phyloP scores from a whole-genome alignment of 1,140 invertebrate genomes.

The Trigoniulus corallinus region DNA sequence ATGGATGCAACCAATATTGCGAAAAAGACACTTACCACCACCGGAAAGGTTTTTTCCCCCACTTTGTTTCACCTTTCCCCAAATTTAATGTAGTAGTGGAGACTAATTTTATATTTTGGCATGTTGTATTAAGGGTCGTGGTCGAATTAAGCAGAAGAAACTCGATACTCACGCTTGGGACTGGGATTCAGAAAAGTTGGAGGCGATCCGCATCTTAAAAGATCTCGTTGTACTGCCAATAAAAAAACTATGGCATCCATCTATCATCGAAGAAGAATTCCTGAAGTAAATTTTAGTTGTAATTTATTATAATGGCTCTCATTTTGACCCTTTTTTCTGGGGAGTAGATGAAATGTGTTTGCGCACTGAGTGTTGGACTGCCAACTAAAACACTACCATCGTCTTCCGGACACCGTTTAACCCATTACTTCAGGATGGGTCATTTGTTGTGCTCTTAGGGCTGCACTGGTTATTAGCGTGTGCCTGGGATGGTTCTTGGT shows the following conservation, averaged over 20 bases:
- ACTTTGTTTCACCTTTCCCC: not conserved
- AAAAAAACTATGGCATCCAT: conserved; percentile 57
- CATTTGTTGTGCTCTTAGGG: too few relatives aligned
- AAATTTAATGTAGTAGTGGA: not conserved
- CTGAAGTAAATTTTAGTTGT: conserved; percentile 41
- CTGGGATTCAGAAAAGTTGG: conserved; percentile 37
- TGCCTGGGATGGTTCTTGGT: too few relatives aligned
- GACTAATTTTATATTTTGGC: not conserved
- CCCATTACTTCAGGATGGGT: too few relatives aligned
- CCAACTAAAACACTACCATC: too few relatives aligned
- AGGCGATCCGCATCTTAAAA: conserved; percentile 43
- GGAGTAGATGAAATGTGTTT: too few relatives aligned
- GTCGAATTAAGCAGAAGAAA: not conserved
- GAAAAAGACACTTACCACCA: not conserved
- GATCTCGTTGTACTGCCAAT: conserved; percentile 47
- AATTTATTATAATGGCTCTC: conserved; percentile 5
- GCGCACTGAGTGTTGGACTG: too few relatives aligned
- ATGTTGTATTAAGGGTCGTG: too few relatives aligned
- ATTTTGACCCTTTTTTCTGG: too few relatives aligned
- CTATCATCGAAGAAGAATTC: conserved; percentile 64
- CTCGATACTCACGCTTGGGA: conserved; percentile 16
- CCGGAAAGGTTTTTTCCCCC: not conserved
- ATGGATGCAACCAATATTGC: not conserved
- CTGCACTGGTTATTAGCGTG: too few relatives aligned
- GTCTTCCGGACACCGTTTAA: too few relatives aligned